These are phyloP conservation scores for Manis pentadactyla DNA, from an alignment of 2,797 vertebrate genomes.

Conservation along the genomic window DNA sequence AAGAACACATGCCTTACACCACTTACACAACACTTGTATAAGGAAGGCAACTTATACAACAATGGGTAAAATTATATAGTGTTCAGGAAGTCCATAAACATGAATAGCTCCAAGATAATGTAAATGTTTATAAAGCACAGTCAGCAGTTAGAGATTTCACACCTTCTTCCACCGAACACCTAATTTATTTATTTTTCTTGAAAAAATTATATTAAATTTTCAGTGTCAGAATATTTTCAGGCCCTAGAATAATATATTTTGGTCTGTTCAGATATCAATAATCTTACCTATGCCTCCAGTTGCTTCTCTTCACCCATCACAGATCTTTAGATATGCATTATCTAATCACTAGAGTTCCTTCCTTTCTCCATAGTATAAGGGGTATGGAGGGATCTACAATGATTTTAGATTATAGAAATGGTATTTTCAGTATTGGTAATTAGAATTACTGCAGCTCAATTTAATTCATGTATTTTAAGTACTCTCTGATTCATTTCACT, in stretches of 20 bases:
- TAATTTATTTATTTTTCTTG: constrained; percentile 65
- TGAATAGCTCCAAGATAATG: constrained; percentile 54
- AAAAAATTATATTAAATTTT: not conserved
- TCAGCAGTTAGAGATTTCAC: constrained; percentile 70
- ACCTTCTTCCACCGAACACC: constrained; percentile 66
- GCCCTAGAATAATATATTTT: constrained; percentile 16
- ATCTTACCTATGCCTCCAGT: not conserved
- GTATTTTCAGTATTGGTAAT: not conserved
- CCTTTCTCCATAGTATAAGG: not conserved
- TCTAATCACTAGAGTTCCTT: not conserved
- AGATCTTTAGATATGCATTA: not conserved
- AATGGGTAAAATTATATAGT: constrained; percentile 54
- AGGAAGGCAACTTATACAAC: constrained; percentile 49
- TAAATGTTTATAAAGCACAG: constrained; percentile 76
- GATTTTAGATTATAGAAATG: not conserved
- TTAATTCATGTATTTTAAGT: not conserved
- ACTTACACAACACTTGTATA: constrained; percentile 27
- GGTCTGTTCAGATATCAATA: constrained; percentile 50
- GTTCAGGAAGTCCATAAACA: constrained; percentile 52
- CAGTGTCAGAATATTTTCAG: constrained; percentile 40
- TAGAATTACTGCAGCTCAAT: not conserved
- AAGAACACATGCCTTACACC: constrained; percentile 68
- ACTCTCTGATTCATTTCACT: not conserved
- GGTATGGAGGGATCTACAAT: not conserved
- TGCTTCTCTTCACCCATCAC: not conserved